Conservation (phyloP, 2,113 vertebrate species). For the Sialia sialis region DNA sequence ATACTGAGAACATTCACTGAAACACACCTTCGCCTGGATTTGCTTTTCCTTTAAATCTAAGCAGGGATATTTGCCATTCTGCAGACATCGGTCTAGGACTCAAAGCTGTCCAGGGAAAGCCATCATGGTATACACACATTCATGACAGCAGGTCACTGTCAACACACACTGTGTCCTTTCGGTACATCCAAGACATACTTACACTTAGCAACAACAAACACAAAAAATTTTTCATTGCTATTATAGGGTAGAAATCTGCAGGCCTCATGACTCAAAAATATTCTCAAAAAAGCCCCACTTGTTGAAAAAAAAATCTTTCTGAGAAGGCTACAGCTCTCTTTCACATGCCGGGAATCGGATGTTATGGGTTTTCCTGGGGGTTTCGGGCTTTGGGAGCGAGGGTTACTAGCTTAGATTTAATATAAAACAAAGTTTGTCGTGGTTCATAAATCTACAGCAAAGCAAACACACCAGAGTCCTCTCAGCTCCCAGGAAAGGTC, state of each 20-base stretch:
- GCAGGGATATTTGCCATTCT: rapidly evolving
- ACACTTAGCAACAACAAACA: not conserved
- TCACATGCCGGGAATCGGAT: not conserved
- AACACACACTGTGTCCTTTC: rapidly evolving
- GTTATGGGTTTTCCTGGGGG: not conserved
- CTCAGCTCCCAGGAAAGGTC: not conserved
- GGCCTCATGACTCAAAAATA: not conserved
- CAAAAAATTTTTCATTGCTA: not conserved
- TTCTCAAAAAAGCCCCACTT: not conserved
- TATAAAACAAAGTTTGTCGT: not conserved
- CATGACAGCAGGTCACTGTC: not conserved
- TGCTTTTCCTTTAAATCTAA: not conserved
- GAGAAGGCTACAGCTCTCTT: not conserved
- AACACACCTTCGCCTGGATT: not conserved
- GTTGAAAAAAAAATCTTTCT: not conserved
- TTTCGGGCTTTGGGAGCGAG: not conserved
- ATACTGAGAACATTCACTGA: not conserved
- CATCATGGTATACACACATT: not conserved
- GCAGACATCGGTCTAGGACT: not conserved
- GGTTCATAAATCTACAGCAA: not conserved
- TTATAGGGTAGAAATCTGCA: not conserved
- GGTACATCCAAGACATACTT: not conserved
- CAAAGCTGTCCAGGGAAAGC: not conserved
- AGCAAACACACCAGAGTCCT: not conserved
- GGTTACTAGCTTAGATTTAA: not conserved